Base-by-base conservation (phyloP, 2,888 invertebrate genomes). In the Serrognathus titanus region DNA sequence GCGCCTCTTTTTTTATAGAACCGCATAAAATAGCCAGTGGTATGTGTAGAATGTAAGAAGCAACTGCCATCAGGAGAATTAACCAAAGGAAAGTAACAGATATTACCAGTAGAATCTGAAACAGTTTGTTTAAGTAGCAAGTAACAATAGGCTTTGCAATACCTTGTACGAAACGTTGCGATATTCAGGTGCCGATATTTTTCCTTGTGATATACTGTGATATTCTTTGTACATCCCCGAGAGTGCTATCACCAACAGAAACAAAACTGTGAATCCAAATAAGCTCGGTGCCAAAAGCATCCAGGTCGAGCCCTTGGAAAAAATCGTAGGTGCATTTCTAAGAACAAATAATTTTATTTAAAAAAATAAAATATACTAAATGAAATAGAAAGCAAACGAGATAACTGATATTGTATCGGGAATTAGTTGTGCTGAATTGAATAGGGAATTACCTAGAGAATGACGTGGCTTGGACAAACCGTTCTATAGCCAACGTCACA, bases 41-140 rank as follows among this genome's bases (percentile, higher is more conserved):
- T 41, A 64, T 59, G 51, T 62, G 57, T 11, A 57, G 8, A n/a
- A 55, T 36, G 37, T 62, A 64, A 55, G 63, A 59, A 6, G 58
- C 13, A n/a, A 59, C 46, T 4, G 65, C 57, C 31, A 60, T 40
- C 16, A 65, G 40, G 11, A 66, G 53, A 9, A 64, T 54, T 16
- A 60, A 45, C 66, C 66, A 66, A 20, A 65, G 37, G 41, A 62
- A 51, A 7, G 55, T 12, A 3, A 60, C 24, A n/a, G 58, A 56
- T 35, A 57, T 31, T 6, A 31, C 7, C 38, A 60, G 55, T 6
- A 57, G 58, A 43, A 62, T 48, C 63, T 63, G 47, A 48, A 59
- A 60, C 16, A 16, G 16, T 16, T 16, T 16, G 2, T 16, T 16
- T 16, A 16, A 16, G 16, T 2, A 16, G 16, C 16, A 16, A 16